Percentiles rank a stretch among this genome's conserved stretches.
Evolutionary conservation across 2,888 invertebrate species (phyloP).

Genomic region (Dichetophora obliterata): DNA sequence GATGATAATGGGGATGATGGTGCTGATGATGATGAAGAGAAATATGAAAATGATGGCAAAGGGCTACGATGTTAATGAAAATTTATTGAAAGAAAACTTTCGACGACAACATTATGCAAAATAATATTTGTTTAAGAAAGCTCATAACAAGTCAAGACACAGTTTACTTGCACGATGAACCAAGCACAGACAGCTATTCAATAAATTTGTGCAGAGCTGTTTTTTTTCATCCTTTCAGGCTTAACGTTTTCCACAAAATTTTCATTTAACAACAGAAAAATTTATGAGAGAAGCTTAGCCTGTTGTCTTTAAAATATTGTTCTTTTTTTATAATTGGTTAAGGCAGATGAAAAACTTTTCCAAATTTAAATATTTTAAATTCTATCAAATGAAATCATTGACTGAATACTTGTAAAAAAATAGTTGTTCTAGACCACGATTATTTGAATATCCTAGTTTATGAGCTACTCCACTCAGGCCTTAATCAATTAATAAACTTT

Average conservation of each 20-base stretch:
- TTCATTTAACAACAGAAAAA: neutral
- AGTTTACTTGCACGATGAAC: neutral
- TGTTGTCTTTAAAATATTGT: too few species aligned
- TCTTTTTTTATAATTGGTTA: too few species aligned
- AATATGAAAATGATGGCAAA: conserved; percentile 29
- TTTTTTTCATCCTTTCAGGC: neutral
- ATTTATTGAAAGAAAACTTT: conserved; percentile 67
- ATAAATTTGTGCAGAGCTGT: neutral
- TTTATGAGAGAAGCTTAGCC: neutral
- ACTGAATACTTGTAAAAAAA: too few species aligned
- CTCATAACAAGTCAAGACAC: neutral
- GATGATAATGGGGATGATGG: neutral
- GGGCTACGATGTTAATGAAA: conserved; percentile 64
- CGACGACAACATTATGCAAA: conserved; percentile 51
- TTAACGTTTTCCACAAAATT: neutral
- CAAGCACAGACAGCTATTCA: neutral
- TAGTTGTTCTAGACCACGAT: too few species aligned
- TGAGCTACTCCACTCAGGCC: too few species aligned
- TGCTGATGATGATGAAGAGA: neutral
- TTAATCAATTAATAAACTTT: too few species aligned
- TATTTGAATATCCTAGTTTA: too few species aligned
- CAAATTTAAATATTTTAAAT: too few species aligned
- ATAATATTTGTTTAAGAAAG: neutral
- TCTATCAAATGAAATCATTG: too few species aligned
- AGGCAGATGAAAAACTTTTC: too few species aligned